Base-by-base conservation (phyloP, 1,140 invertebrate species). In the Laupala kohalensis region DNA sequence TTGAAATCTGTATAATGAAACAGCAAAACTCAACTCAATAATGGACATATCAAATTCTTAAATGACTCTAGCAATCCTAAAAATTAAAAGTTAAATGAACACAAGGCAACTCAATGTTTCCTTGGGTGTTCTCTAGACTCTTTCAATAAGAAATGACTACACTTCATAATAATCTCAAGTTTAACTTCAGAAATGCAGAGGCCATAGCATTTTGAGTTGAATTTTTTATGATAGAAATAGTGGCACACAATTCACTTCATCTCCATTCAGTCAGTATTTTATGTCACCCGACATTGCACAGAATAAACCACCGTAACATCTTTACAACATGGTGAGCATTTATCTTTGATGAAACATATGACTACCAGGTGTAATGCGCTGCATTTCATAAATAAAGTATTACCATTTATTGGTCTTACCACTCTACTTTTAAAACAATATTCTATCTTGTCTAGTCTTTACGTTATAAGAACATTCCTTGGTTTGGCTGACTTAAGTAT, bases 21-120 rank as follows among this genome's bases (percentile, higher is more conserved):
- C 69, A 70, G 72, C 69, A 67, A 73, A 73, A 27, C 27, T 28
- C 19, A 70, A 53, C 23, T 70, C 24, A 69, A 30, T 37, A 29
- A 26, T 29, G 29, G 25, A 26, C 53, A 70, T 62, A 15, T 70
- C 26, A 26, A 64, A 64, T 70, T 69, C 53, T 67, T 30, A 19
- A 67, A 28, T 67, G 72, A 26, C 69, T 65, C 29, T 62, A 65
- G 30, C 72, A 70, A 73, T 24, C 30, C 69, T 73, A 70, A 19
- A 73, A 70, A 73, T 67, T 63, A 66, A 25, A 65, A 69, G 70
- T 69, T 69, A 9, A 53, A 53, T 73, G 66, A 26, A 73, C 53
- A 70, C 70, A 73, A 73, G 72, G 72, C 72, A 73, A 73, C 72
- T 70, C 67, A 67, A 63, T 66, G 30, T 53, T 65, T 67, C 29